phyloP scores from a whole-genome alignment of 2,888 invertebrate genomes.

The Orthonevra nobilis region DNA sequence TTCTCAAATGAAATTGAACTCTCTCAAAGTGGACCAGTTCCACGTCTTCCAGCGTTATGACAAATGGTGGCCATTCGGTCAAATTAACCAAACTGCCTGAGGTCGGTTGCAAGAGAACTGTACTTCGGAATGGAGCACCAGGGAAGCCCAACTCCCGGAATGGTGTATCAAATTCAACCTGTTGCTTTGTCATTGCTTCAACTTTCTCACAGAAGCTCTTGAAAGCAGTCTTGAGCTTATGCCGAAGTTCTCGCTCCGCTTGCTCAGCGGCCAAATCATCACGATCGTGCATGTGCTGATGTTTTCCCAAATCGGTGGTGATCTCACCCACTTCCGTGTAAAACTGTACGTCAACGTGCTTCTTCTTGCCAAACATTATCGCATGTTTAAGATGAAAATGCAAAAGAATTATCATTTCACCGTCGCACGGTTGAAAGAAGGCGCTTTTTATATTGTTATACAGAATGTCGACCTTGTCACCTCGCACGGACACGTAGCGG shows the following conservation, averaged over 20 bases:
- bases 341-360: constrained; percentile 99
- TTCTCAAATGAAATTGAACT: constrained; percentile 98
- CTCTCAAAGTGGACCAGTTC: constrained; percentile 99
- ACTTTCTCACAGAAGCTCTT: constrained; percentile 99
- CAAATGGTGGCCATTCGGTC: constrained; percentile 99
- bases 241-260: constrained; percentile 96
- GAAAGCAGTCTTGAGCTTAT: constrained; percentile 98
- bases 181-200: constrained; percentile 96
- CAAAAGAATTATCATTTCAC: constrained; percentile 99
- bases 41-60: constrained; percentile 97
- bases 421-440: constrained; percentile 99
- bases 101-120: constrained; percentile 97
- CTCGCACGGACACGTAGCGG: constrained; percentile 98
- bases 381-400: constrained; percentile 99
- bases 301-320: constrained; percentile 99
- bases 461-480: constrained; percentile 99
- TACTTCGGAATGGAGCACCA: constrained; percentile 97
- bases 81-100: constrained; percentile 98
- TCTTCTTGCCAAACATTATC: constrained; percentile 99
- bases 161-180: constrained; percentile 99
- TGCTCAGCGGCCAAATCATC: constrained; percentile 99
- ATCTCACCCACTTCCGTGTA: constrained; percentile 99
- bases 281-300: constrained; percentile 99
- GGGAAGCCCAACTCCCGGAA: constrained; percentile 99
- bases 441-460: constrained; percentile 99